Conservation (phyloP, 2,797 vertebrate genomes). For the Geotrypetes seraphini region DNA sequence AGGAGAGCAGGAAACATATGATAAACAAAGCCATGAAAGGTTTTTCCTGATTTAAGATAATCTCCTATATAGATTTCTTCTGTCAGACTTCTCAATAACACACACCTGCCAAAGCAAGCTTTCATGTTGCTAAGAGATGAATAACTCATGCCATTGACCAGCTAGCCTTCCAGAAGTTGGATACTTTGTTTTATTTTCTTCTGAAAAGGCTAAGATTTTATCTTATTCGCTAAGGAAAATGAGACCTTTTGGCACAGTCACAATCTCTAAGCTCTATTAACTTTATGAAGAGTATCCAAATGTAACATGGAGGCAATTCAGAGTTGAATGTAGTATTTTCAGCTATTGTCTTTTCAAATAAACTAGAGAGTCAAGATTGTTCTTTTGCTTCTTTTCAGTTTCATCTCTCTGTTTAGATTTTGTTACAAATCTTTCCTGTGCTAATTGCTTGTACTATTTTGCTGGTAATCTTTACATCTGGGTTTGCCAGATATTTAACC, state of each 20-base stretch:
- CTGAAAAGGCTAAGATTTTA: conserved; percentile 4
- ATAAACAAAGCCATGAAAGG: conserved; percentile 1
- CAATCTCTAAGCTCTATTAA: conserved; percentile 7
- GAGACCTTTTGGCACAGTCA: conserved; percentile 4
- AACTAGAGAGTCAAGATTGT: not conserved
- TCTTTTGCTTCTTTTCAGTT: not conserved
- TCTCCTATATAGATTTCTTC: not conserved
- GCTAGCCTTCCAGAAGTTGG: not conserved
- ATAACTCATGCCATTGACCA: not conserved
- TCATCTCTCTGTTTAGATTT: no score
- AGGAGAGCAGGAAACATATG: conserved; percentile 2
- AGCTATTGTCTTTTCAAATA: conserved; percentile 1
- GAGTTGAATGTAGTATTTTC: not conserved
- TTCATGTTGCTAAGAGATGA: not conserved
- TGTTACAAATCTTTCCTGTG: no score
- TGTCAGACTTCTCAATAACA: not conserved
- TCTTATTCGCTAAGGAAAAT: conserved; percentile 2
- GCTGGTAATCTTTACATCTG: no score
- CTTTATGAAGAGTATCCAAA: conserved; percentile 7
- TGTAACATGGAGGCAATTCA: not conserved
- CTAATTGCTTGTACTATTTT: no score
- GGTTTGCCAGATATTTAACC: no score
- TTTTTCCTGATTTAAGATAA: not conserved
- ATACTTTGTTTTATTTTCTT: conserved; percentile 2
- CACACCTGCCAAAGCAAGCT: conserved; percentile 2